Evolutionary conservation across 2,888 invertebrate genomes (phyloP), one percentile per base, ranked within the genome.

Genomic region (Odontothrips loti): DNA sequence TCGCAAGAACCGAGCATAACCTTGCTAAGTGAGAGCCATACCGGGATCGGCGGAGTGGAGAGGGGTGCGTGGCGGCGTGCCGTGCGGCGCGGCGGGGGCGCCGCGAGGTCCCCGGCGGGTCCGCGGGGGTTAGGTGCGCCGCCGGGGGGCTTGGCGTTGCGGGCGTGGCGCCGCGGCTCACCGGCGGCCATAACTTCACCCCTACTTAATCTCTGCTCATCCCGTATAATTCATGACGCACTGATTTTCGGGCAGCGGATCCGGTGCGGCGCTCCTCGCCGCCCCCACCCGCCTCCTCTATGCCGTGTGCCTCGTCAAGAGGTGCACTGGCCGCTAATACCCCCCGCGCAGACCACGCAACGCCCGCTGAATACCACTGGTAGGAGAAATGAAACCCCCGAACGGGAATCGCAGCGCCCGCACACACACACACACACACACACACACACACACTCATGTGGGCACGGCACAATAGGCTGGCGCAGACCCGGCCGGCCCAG

Each of bases 161-260:
- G 51, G 51, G 6, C 51, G 68, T 15, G 68, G 23, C 27, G 68
- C 68, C n/a, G n/a, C 23, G 68, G 68, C 68, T 75, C 68, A 75
- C 58, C 68, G 68, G 23, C 68, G 68, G 68, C 27, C 68, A 75
- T 75, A 75, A 75, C 68, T 75, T 75, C 68, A 27, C 68, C 68
- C 68, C 68, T 75, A 75, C 68, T 75, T 75, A 75, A 75, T 75
- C 68, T 75, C 68, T 75, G 68, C 68, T 75, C 68, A 75, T 75
- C 68, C 68, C 68, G 23, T 27, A 75, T 75, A 75, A 75, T 75
- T 75, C 68, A 75, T 27, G 27, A 75, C 68, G 68, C 68, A 75
- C 68, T 75, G 68, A 75, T 75, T 75, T n/a, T 75, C 68, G 68
- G 68, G 23, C 15, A 20, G 58, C 58, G 58, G 15, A 20, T 6